phyloP scores from a whole-genome alignment of 2,888 invertebrate species.

The Periphyllus acericola region DNA sequence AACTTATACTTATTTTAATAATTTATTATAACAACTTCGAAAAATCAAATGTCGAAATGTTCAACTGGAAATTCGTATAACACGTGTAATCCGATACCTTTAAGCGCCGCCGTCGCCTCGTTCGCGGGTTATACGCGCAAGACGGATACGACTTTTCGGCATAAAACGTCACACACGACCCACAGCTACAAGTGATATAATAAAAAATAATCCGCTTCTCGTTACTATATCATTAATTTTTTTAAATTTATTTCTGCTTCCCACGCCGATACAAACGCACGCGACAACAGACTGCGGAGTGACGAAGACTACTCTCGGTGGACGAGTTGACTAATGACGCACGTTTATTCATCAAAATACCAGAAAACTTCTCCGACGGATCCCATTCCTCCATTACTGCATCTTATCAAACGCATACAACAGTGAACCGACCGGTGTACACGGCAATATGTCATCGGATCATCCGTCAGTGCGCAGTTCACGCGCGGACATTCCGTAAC shows the following conservation, averaged over 20 bases:
- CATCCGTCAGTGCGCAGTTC: neutral
- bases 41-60: neutral
- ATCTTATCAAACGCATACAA: conserved; percentile 8
- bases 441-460: conserved; percentile 21
- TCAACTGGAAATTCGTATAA: neutral
- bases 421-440: neutral
- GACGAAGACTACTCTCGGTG: neutral
- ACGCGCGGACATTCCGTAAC: neutral
- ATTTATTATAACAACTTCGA: neutral
- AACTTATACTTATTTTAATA: too few species aligned
- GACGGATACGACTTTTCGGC: neutral
- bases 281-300: neutral
- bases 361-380: neutral
- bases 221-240: conserved; percentile 1
- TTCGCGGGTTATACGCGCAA: neutral
- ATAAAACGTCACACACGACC: neutral
- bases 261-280: conserved; percentile 1
- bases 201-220: neutral
- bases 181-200: neutral
- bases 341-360: conserved; percentile 1
- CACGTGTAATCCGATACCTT: neutral
- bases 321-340: neutral
- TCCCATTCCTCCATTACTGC: neutral
- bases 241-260: neutral
- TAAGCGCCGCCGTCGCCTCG: neutral